These are phyloP conservation scores for Picus viridis DNA, from an alignment of 2,797 vertebrate species.

Conservation along the genomic window DNA sequence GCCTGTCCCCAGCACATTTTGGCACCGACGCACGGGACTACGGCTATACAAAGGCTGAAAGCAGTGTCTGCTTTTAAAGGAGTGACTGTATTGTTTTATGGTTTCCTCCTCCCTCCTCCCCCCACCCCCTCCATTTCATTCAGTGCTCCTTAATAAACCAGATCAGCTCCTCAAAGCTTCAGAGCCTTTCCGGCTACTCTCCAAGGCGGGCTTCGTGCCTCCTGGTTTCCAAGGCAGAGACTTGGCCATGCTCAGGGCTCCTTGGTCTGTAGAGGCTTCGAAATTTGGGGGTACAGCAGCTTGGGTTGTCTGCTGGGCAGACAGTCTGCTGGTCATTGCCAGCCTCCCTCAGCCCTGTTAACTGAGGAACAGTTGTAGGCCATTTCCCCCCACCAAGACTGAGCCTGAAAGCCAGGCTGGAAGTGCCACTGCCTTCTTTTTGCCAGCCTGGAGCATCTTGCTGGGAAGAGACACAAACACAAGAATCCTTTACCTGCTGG, in stretches of 20 bases:
- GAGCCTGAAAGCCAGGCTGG: background rate
- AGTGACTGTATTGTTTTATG: slow-evolving; percentile 52
- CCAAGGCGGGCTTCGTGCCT: background rate
- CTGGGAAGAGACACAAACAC: background rate
- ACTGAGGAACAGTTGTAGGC: background rate
- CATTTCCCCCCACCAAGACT: background rate
- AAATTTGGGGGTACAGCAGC: background rate
- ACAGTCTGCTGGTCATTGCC: background rate
- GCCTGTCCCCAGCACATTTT: background rate
- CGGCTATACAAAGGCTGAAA: slow-evolving; percentile 58
- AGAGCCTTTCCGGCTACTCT: background rate
- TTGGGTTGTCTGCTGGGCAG: background rate
- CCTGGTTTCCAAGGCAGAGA: background rate
- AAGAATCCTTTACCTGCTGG: background rate
- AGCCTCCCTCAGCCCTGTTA: background rate
- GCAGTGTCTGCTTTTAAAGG: slow-evolving; percentile 50
- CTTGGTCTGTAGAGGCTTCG: background rate
- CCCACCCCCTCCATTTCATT: slow-evolving; percentile 34
- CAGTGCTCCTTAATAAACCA: slow-evolving; percentile 60
- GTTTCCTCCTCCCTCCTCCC: slow-evolving; percentile 19
- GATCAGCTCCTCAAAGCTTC: slow-evolving; percentile 54
- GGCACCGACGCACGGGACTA: background rate
- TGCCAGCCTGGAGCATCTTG: background rate
- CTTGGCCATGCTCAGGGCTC: background rate
- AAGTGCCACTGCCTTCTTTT: background rate